Evolutionary conservation across 2,113 vertebrate genomes (phyloP), one percentile per base, ranked within the genome.

Genomic region (rat (Rattus norvegicus)): DNA sequence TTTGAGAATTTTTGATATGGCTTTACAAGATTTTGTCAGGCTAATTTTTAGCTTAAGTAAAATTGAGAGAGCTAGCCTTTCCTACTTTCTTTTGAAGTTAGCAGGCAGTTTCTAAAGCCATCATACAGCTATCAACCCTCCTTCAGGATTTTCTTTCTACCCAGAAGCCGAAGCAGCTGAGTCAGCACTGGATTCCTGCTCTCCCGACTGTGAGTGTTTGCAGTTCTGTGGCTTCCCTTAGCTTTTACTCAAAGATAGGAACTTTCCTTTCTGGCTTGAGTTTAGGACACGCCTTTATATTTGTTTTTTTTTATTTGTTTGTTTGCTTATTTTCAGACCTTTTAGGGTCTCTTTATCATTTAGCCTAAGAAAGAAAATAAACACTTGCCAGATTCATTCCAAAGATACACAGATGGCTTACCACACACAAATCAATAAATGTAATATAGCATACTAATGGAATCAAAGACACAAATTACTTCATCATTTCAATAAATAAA

Each of bases 61-160:
- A 99, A 99, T 99, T 99, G 98, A 99, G 99, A 95, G 99, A 99
- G 98, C 99, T 99, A 97, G 99, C 99, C 98, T 99, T 99, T 95
- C 99, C 99, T 97, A 99, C 99, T 99, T 99, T 99, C 99, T 98
- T 99, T 98, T 98, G 98, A 97, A 99, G 99, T 98, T 99, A 98
- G 99, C 98, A 98, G 98, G 98, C 99, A 99, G 99, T 98, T 99
- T 96, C 98, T 98, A 98, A 97, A 98, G 98, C 98, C 98, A 98
- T 98, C 98, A 98, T 97, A 98, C 98, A 98, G 99, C 84, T 28
- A 19, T 19, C 84, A 67, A 33, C 16, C 28, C 28, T 86, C 67
- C 61, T 67, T 67, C 9, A 49, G 16, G 43, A 2, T 56, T 83
- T 73, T 43, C 73, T 92, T 90, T 65, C 67, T 77, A 65, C 2